Conservation (phyloP, 2,888 invertebrate genomes). For the Monochamus alternatus region DNA sequence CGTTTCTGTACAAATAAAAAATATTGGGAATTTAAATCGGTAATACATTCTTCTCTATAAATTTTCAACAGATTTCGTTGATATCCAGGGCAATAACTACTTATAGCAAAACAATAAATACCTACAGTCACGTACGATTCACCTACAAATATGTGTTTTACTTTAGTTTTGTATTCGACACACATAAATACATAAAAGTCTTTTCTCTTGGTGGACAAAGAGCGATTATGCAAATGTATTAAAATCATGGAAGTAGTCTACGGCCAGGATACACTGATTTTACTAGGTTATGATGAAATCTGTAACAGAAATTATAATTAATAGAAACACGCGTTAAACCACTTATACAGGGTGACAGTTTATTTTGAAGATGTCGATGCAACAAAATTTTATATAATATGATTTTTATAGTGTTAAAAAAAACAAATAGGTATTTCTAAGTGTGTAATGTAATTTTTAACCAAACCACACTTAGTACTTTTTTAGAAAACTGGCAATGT, state of each 20-base stretch:
- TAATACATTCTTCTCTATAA: background rate
- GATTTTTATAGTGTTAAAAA: no score
- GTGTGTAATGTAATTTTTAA: no score
- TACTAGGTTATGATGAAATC: slow-evolving; percentile 32
- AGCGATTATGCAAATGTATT: slow-evolving; percentile 31
- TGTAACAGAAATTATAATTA: slow-evolving; percentile 18
- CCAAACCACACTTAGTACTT: no score
- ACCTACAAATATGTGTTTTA: slow-evolving; percentile 24
- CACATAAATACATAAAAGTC: slow-evolving; percentile 24
- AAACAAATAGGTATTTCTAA: no score
- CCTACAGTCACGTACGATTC: slow-evolving; percentile 21
- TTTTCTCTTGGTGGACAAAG: slow-evolving; percentile 24
- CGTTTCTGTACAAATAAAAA: no score
- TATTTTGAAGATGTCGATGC: no score
- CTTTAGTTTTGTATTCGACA: slow-evolving; percentile 27
- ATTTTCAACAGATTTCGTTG: no score
- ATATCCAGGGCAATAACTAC: slow-evolving; percentile 24
- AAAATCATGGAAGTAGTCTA: slow-evolving; percentile 25
- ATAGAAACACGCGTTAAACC: background rate
- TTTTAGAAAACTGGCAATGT: no score
- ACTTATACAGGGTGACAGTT: no score
- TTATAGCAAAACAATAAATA: slow-evolving; percentile 28
- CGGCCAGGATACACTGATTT: slow-evolving; percentile 27
- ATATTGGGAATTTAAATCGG: no score
- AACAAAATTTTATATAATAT: no score